These are phyloP conservation scores for Acyrthosiphon pisum DNA, from an alignment of 1,140 invertebrate species.

Conservation along the genomic window DNA sequence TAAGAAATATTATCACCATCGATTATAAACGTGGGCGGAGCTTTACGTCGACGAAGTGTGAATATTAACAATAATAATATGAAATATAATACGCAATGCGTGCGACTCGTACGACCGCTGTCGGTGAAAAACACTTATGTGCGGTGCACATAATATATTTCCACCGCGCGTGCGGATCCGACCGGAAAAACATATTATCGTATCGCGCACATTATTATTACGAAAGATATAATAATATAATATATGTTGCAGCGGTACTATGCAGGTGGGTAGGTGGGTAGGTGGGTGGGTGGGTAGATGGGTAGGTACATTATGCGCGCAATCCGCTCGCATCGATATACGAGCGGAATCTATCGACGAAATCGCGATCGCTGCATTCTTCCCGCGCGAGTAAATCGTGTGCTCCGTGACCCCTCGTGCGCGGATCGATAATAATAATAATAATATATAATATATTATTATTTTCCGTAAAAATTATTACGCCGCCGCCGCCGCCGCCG, in stretches of 20 bases:
- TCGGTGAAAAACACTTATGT: neutral
- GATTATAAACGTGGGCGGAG: no score
- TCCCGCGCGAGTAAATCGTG: neutral
- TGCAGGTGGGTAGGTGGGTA: no score
- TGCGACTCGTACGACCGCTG: no score
- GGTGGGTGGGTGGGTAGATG: no score
- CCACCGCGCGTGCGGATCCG: neutral
- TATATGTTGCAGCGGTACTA: neutral
- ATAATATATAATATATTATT: neutral
- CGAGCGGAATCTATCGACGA: neutral
- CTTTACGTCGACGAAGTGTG: no score
- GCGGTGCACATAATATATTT: neutral
- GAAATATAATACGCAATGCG: no score
- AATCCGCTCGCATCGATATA: neutral
- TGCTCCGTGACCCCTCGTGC: neutral
- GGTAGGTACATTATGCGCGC: no score
- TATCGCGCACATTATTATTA: neutral
- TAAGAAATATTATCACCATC: no score
- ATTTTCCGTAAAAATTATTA: conserved; percentile 14
- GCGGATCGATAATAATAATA: neutral
- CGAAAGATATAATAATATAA: neutral
- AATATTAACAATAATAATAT: neutral
- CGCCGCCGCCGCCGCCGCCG: neutral
- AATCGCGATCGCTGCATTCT: conserved; percentile 16
- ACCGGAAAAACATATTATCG: neutral